Evolutionary conservation across 2,113 vertebrate species (phyloP).

Genomic region (Synchiropus splendidus): DNA sequence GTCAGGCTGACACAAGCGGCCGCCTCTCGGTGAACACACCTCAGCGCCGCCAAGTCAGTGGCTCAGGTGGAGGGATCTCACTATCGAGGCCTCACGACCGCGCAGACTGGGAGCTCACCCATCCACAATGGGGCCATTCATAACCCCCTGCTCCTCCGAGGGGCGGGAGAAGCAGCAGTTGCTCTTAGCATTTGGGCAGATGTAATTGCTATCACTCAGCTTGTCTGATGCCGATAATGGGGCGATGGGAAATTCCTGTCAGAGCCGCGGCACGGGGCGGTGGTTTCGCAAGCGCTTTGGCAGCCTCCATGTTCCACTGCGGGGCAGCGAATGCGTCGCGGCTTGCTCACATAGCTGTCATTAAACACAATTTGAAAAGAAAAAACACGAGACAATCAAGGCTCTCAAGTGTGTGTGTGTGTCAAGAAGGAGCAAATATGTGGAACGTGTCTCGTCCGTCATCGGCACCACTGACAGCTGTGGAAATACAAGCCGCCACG

Average conservation of each 20-base stretch:
- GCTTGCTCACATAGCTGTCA: slow-evolving; percentile 2
- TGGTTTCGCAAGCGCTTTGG: slow-evolving; percentile 4
- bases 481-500: too few relatives aligned
- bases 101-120: not conserved
- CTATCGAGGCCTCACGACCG: slow-evolving; percentile 1
- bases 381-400: slow-evolving; percentile 3
- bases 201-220: slow-evolving; percentile 7
- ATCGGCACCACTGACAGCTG: too few relatives aligned
- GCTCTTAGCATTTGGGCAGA: slow-evolving; percentile 2
- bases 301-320: not conserved
- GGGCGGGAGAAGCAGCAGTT: not conserved
- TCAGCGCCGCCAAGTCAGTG: not conserved
- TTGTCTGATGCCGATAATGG: slow-evolving; percentile 6
- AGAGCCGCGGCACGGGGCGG: not conserved
- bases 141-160: too few relatives aligned
- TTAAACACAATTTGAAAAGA: slow-evolving; percentile 5
- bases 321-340: slow-evolving; percentile 2
- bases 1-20: too few relatives aligned
- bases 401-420: not conserved
- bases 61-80: slow-evolving; percentile 1
- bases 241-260: slow-evolving; percentile 9
- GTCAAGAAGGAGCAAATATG: not conserved
- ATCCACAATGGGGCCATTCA: slow-evolving; percentile 5
- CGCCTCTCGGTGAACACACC: too few relatives aligned
- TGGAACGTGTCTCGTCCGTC: too few relatives aligned